phyloP scores from a whole-genome alignment of 2,888 invertebrate genomes.

The Campoplex nolae region DNA sequence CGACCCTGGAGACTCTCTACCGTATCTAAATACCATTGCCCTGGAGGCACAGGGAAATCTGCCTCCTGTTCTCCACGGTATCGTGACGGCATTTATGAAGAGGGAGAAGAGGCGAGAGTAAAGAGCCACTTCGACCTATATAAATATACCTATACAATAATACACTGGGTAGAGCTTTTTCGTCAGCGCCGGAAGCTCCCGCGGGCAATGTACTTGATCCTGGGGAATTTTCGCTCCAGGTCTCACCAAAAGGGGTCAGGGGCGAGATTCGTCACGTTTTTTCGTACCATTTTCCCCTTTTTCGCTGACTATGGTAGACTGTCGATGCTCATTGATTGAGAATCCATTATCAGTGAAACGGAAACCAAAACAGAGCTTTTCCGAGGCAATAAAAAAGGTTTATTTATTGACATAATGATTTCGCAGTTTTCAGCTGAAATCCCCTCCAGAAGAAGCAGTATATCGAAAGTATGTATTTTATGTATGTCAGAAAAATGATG shows the following conservation, averaged over 20 bases:
- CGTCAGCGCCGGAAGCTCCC: conserved; percentile 52
- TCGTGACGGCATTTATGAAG: conserved; percentile 77
- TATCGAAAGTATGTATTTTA: not conserved
- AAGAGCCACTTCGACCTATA: conserved; percentile 30
- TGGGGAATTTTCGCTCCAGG: conserved; percentile 62
- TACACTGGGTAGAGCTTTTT: conserved; percentile 18
- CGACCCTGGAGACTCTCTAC: conserved; percentile 47
- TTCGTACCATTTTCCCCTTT: not conserved
- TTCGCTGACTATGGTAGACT: conserved; percentile 29
- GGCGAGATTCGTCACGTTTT: conserved; percentile 55
- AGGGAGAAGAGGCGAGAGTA: conserved; percentile 45
- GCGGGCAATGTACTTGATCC: conserved; percentile 59
- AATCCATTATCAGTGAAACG: conserved; percentile 64
- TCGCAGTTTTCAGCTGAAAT: conserved; percentile 27
- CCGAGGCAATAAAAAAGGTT: not conserved
- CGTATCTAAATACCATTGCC: conserved; percentile 78
- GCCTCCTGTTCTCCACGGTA: conserved; percentile 59
- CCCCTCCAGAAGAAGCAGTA: not conserved
- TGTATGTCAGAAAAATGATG: not conserved
- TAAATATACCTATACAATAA: not conserved
- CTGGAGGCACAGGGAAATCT: conserved; percentile 70
- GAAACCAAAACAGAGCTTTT: conserved; percentile 42
- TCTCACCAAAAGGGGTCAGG: conserved; percentile 79
- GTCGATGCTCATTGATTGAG: conserved; percentile 27
- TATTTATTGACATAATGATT: conserved; percentile 42